Percentiles rank a stretch among this genome's conserved stretches.
Evolutionary conservation across 2,888 invertebrate species (phyloP).

Genomic region (Coenonympha arcania): DNA sequence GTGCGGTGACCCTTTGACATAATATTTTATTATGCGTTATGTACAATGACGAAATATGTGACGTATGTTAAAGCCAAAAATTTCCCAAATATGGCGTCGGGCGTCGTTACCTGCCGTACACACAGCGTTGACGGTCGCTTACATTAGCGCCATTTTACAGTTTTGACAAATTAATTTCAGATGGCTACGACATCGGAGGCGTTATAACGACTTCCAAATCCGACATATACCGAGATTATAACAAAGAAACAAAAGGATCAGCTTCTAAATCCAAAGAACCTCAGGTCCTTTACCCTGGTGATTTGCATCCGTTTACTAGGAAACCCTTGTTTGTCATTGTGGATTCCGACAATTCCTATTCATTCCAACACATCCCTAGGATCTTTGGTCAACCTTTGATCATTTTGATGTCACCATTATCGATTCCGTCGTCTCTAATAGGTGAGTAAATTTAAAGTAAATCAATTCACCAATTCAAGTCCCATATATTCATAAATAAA

Average conservation of each 20-base stretch:
- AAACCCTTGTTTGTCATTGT: conserved; percentile 94
- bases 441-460: conserved; percentile 68
- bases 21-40: too few species aligned
- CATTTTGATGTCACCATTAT: conserved; percentile 94
- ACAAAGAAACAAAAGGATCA: conserved; percentile 20
- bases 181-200: conserved; percentile 93
- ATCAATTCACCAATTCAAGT: background rate
- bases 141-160: too few species aligned
- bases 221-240: conserved; percentile 74
- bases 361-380: conserved; percentile 90
- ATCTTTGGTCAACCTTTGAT: conserved; percentile 95
- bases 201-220: conserved; percentile 90
- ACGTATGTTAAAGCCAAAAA: too few species aligned
- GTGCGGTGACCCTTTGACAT: too few species aligned
- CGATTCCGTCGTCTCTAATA: conserved; percentile 87
- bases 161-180: too few species aligned
- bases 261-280: conserved; percentile 72
- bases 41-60: background rate
- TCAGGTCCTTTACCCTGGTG: conserved; percentile 92
- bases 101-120: too few species aligned
- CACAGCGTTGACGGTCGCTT: too few species aligned
- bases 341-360: conserved; percentile 95
- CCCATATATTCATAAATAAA: background rate
- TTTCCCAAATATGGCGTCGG: background rate
- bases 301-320: conserved; percentile 92